Conservation (phyloP, 2,113 vertebrate species). For the Tympanuchus pallidicinctus region DNA sequence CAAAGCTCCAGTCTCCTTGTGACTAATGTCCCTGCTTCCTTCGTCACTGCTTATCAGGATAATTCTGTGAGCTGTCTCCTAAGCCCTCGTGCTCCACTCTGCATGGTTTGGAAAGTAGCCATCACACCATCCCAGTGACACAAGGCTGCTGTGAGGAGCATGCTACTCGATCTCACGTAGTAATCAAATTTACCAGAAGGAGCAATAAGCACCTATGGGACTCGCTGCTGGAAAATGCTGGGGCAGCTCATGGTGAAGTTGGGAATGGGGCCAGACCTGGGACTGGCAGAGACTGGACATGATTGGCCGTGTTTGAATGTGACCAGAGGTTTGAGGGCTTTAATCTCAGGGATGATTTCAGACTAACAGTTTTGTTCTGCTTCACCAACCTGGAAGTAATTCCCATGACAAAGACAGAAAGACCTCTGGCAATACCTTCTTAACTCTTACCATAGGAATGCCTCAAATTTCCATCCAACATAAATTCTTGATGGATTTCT, state of each 20-base stretch:
- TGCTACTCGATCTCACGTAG: background rate
- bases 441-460: background rate
- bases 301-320: background rate
- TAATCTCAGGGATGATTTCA: background rate
- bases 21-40: constrained; percentile 31
- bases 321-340: background rate
- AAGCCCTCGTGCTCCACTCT: background rate
- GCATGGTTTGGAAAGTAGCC: background rate
- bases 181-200: background rate
- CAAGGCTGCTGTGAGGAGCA: background rate
- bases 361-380: background rate
- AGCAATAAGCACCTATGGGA: background rate
- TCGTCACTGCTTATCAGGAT: background rate
- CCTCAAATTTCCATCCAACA: background rate
- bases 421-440: background rate
- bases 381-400: background rate
- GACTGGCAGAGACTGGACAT: background rate
- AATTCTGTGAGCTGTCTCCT: background rate
- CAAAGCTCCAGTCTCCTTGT: constrained; percentile 26
- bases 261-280: background rate
- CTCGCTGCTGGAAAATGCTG: background rate
- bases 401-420: background rate
- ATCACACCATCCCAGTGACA: background rate
- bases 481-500: background rate
- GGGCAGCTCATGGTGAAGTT: fast-evolving